Evolutionary conservation across 2,797 vertebrate species (phyloP).

Genomic region (Rhinogobio ventralis): DNA sequence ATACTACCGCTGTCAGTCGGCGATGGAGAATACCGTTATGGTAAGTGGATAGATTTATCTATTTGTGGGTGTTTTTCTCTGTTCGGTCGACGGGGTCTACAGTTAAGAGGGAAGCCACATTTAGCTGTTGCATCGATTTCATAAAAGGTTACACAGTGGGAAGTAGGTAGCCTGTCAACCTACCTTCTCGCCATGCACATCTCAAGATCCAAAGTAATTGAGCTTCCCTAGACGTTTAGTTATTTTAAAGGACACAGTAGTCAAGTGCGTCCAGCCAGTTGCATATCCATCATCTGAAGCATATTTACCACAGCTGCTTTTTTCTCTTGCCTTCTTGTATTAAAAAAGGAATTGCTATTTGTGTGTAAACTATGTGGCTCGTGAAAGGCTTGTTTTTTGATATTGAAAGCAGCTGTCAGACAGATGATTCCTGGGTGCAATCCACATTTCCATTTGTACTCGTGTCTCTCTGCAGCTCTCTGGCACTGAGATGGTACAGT

Average conservation of each 20-base stretch:
- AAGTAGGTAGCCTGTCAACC: slow-evolving; percentile 75
- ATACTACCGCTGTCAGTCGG: background rate
- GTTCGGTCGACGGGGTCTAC: slow-evolving; percentile 62
- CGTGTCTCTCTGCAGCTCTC: slow-evolving; percentile 45
- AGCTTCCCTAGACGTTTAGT: slow-evolving; percentile 57
- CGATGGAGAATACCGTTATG: slow-evolving; percentile 13
- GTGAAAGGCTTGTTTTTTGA: slow-evolving; percentile 47
- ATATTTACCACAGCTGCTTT: slow-evolving; percentile 7
- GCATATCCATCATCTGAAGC: slow-evolving; percentile 18
- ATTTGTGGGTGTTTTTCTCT: slow-evolving; percentile 76
- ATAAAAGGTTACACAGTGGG: slow-evolving; percentile 78
- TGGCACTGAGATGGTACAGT: slow-evolving; percentile 46
- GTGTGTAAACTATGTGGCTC: slow-evolving; percentile 42
- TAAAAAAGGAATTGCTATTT: slow-evolving; percentile 26
- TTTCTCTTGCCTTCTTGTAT: background rate
- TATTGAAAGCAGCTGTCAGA: slow-evolving; percentile 64
- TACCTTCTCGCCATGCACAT: slow-evolving; percentile 65
- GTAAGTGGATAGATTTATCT: slow-evolving; percentile 71
- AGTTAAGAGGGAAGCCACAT: slow-evolving; percentile 73
- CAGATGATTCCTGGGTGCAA: slow-evolving; percentile 41
- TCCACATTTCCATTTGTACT: slow-evolving; percentile 55
- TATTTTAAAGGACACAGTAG: slow-evolving; percentile 59
- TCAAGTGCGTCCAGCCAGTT: slow-evolving; percentile 47
- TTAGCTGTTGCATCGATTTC: slow-evolving; percentile 81
- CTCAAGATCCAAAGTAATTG: slow-evolving; percentile 71